Percentiles rank a stretch among this genome's conserved stretches.
These are phyloP conservation scores for Chrysina gloriosa DNA, from an alignment of 2,888 invertebrate genomes.

Conservation along the genomic window DNA sequence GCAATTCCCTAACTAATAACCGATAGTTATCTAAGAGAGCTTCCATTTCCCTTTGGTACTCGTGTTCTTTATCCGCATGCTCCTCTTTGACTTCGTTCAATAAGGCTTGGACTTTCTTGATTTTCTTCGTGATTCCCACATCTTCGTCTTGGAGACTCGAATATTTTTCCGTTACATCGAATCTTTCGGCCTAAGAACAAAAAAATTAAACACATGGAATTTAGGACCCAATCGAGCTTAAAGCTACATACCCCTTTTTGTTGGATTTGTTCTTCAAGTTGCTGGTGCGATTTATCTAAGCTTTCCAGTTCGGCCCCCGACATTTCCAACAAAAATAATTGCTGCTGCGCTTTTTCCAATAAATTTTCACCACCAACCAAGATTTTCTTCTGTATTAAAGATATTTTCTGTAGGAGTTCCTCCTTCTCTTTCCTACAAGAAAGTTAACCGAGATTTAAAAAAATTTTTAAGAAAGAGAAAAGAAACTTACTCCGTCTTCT, in stretches of 20 bases:
- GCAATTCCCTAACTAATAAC: constrained; percentile 89
- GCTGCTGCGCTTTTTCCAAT: constrained; percentile 95
- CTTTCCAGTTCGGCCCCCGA: constrained; percentile 86
- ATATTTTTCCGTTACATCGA: constrained; percentile 95
- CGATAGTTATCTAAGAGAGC: constrained; percentile 93
- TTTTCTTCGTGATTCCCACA: constrained; percentile 90
- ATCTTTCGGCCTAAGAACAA: constrained; percentile 78
- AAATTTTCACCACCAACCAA: constrained; percentile 98
- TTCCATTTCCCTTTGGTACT: constrained; percentile 97
- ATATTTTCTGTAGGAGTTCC: constrained; percentile 84
- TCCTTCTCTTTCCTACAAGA: constrained; percentile 77
- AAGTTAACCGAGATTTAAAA: background rate
- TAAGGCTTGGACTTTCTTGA: constrained; percentile 89
- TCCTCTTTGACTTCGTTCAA: constrained; percentile 88
- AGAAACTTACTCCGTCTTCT: constrained; percentile 61
- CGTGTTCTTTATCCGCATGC: constrained; percentile 87
- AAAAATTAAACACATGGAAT: background rate
- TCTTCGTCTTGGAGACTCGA: constrained; percentile 95
- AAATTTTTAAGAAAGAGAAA: constrained; percentile 21
- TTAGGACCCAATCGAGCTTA: background rate
- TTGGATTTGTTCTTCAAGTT: constrained; percentile 83
- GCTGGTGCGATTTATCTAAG: constrained; percentile 81
- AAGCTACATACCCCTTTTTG: constrained; percentile 83
- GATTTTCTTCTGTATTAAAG: constrained; percentile 93
- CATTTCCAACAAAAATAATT: constrained; percentile 88